Evolutionary conservation across 1,140 invertebrate species (phyloP).

Genomic region (honey bee (Apis mellifera)): Amel_HAv3.1 CM009935.2:7259501-7260000

Average conservation of each 20-base stretch:
- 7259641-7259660: neutral
- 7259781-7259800: conserved; percentile 12
- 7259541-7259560: conserved; percentile 9
- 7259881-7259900: neutral
- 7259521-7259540: conserved; percentile 39
- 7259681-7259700: conserved; percentile 25
- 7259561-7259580: conserved; percentile 3
- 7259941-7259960: too few species aligned
- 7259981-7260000: neutral
- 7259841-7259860: conserved; percentile 75
- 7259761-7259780: conserved; percentile 5
- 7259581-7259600: conserved; percentile 23
- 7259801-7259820: conserved; percentile 1
- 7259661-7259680: neutral
- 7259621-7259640: neutral
- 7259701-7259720: conserved; percentile 2
- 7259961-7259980: neutral
- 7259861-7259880: conserved; percentile 43
- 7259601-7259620: conserved; percentile 31
- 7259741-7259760: neutral
- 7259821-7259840: conserved; percentile 68
- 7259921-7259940: neutral
- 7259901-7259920: too few species aligned
- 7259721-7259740: neutral
- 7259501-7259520: conserved; percentile 35